phyloP scores from a whole-genome alignment of 2,113 vertebrate genomes.

The Brachionichthys hirsutus region DNA sequence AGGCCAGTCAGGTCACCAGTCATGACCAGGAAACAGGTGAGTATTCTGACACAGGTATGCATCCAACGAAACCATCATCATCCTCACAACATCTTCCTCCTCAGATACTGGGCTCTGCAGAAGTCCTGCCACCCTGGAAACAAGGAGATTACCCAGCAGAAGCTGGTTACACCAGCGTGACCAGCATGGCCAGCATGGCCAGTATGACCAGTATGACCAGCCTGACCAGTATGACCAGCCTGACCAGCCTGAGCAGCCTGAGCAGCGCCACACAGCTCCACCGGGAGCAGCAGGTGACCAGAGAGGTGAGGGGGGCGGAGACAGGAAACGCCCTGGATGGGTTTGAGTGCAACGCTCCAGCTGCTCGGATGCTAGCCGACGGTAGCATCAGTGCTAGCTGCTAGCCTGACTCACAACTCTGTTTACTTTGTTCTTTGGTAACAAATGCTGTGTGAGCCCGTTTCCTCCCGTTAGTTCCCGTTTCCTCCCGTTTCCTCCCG shows the following conservation, averaged over 20 bases:
- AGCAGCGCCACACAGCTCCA: constrained; percentile 78
- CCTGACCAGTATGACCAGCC: constrained; percentile 69
- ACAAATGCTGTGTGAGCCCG: too few species aligned
- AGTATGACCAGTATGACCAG: constrained; percentile 77
- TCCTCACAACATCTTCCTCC: background rate
- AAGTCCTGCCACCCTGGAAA: constrained; percentile 95
- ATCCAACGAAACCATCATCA: background rate
- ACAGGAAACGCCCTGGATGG: too few species aligned
- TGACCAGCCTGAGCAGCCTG: constrained; percentile 74
- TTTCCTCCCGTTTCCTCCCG: too few species aligned
- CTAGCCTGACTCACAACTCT: too few species aligned
- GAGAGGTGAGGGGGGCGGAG: constrained; percentile 80
- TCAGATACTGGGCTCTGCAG: constrained; percentile 61
- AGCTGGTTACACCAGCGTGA: constrained; percentile 79
- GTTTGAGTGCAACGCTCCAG: too few species aligned
- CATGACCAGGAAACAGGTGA: constrained; percentile 81
- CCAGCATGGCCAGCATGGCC: constrained; percentile 71
- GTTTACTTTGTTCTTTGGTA: too few species aligned
- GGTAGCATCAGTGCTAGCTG: too few species aligned
- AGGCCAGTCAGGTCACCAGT: constrained; percentile 91
- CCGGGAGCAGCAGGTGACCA: constrained; percentile 76
- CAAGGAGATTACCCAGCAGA: constrained; percentile 84
- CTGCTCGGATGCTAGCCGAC: too few species aligned
- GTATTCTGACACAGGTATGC: background rate
- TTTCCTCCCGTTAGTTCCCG: too few species aligned